A percentile compares a stretch with the other conserved stretches of the same genome.
Evolutionary conservation across 2,888 invertebrate genomes (phyloP).

Genomic region (Rhimphoctona megacephalus): DNA sequence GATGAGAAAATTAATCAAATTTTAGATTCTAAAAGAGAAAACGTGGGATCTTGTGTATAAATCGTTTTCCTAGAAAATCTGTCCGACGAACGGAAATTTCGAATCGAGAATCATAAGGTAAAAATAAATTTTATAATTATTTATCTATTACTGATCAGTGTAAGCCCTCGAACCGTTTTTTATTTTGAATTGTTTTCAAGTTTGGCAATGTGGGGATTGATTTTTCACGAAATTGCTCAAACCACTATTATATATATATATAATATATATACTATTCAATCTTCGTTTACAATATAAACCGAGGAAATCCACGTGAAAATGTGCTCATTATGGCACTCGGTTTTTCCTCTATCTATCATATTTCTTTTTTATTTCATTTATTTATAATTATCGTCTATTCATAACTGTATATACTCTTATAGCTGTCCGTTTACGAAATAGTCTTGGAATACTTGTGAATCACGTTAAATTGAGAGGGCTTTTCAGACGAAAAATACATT

Average conservation of each 20-base stretch:
- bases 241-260: slow-evolving; percentile 17
- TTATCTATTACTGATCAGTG: not conserved
- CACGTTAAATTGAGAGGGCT: slow-evolving; percentile 24
- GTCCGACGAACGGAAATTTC: not conserved
- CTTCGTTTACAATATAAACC: slow-evolving; percentile 44
- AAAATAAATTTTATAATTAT: not conserved
- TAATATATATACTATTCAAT: slow-evolving; percentile 40
- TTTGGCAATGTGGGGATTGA: not conserved
- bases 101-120: not conserved
- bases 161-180: not conserved
- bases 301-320: slow-evolving; percentile 66
- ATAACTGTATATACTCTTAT: slow-evolving; percentile 35
- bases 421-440: slow-evolving; percentile 53
- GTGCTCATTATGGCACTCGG: slow-evolving; percentile 75
- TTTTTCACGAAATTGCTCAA: slow-evolving; percentile 1
- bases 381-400: slow-evolving; percentile 38
- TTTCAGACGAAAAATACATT: slow-evolving; percentile 15
- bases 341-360: slow-evolving; percentile 52
- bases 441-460: slow-evolving; percentile 49
- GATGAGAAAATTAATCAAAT: not conserved
- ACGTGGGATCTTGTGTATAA: not conserved
- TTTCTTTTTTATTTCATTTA: slow-evolving; percentile 14
- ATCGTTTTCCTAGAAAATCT: not conserved
- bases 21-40: not conserved
- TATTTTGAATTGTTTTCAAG: not conserved